Percentiles rank a stretch among this genome's conserved stretches.
These are phyloP conservation scores for Grantiella picta DNA, from an alignment of 2,113 vertebrate genomes.

Conservation along the genomic window DNA sequence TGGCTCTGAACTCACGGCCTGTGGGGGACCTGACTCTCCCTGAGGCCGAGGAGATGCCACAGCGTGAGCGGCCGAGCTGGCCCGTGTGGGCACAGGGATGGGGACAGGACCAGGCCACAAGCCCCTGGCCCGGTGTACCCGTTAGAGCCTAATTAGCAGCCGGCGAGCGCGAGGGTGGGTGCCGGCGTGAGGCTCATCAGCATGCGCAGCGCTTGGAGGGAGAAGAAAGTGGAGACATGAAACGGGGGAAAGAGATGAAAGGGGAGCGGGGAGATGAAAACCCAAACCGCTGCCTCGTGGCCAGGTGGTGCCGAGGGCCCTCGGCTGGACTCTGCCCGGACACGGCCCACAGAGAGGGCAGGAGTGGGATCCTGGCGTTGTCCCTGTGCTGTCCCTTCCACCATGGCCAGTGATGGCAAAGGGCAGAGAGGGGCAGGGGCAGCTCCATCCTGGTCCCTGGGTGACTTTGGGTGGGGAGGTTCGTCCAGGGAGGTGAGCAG, in stretches of 20 bases:
- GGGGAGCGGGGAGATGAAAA: conserved; percentile 25
- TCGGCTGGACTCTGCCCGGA: rapidly evolving
- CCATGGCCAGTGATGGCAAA: rapidly evolving
- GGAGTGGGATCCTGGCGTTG: rapidly evolving
- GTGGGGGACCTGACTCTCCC: rapidly evolving
- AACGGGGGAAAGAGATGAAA: conserved; percentile 55
- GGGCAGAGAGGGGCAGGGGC: background rate
- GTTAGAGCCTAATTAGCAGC: conserved; percentile 7
- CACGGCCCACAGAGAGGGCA: rapidly evolving
- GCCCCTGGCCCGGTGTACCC: background rate
- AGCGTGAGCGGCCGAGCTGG: rapidly evolving
- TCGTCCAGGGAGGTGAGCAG: background rate
- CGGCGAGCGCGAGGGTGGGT: background rate
- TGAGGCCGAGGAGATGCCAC: rapidly evolving
- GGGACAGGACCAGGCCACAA: rapidly evolving
- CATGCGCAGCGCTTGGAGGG: conserved; percentile 44
- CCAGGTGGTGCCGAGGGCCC: rapidly evolving
- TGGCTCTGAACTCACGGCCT: rapidly evolving
- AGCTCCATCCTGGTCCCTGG: rapidly evolving
- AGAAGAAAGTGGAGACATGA: conserved; percentile 67
- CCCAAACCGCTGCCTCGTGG: background rate
- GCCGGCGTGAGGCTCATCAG: conserved; percentile 37
- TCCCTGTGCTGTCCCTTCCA: rapidly evolving
- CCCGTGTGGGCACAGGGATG: rapidly evolving
- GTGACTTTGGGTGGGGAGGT: background rate